Percentiles rank a stretch among this genome's conserved stretches.
Conservation (phyloP, 1,140 invertebrate species). For the Aphidius ervi region DNA sequence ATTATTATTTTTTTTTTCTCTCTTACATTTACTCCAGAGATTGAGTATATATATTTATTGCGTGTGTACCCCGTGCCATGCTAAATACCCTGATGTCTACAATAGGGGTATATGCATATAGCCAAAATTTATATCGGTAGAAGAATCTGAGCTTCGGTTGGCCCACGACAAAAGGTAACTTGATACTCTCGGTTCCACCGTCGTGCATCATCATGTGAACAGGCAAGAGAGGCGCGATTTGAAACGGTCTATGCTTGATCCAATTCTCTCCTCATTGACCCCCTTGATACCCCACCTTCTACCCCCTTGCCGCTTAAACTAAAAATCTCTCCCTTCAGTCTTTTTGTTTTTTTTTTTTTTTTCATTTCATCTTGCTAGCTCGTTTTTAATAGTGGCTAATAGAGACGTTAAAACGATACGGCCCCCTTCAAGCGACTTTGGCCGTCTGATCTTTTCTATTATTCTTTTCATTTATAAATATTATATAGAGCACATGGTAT, state of each 20-base stretch:
- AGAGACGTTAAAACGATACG: conserved; percentile 54
- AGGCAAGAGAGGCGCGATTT: conserved; percentile 21
- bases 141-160: conserved; percentile 47
- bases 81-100: conserved; percentile 39
- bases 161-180: conserved; percentile 48
- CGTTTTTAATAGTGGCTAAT: conserved; percentile 51
- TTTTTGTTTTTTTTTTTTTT: too few species aligned
- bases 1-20: not conserved
- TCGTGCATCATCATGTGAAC: conserved; percentile 22
- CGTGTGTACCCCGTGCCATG: conserved; percentile 39
- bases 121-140: conserved; percentile 40
- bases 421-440: conserved; percentile 35
- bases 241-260: conserved; percentile 18
- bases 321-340: too few species aligned
- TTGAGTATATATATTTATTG: conserved; percentile 1
- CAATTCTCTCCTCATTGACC: not conserved
- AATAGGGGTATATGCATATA: conserved; percentile 33
- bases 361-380: conserved; percentile 29
- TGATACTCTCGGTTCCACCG: conserved; percentile 36
- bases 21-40: not conserved
- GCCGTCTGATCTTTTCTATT: conserved; percentile 16
- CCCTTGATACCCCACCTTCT: not conserved
- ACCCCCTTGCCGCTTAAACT: conserved; percentile 6
- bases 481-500: too few species aligned
- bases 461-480: conserved; percentile 7